Evolutionary conservation across 1,140 invertebrate genomes (phyloP).

Genomic region (Atta texana): DNA sequence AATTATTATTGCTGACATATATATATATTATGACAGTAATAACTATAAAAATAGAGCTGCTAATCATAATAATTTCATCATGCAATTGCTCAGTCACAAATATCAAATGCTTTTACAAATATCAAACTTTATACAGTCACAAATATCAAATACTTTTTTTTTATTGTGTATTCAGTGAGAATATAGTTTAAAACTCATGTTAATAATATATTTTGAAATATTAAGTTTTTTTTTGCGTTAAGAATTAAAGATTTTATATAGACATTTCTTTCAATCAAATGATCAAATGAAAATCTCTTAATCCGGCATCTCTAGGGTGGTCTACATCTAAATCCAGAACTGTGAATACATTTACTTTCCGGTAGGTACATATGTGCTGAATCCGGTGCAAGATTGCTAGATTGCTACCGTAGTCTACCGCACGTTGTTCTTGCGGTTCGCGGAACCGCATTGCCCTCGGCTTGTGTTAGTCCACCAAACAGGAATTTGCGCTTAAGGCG

Average conservation of each 20-base stretch:
- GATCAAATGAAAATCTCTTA: background rate
- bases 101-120: too few species aligned
- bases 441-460: conserved; percentile 69
- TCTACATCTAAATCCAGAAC: conserved; percentile 3
- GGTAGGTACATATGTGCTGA: conserved; percentile 28
- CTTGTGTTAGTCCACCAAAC: conserved; percentile 69
- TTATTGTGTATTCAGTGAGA: background rate
- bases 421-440: conserved; percentile 76
- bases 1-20: too few species aligned
- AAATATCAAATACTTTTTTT: too few species aligned
- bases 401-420: conserved; percentile 20
- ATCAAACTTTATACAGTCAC: too few species aligned
- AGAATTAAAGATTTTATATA: too few species aligned
- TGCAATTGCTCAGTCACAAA: too few species aligned
- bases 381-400: conserved; percentile 56
- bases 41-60: too few species aligned
- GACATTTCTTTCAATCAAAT: background rate
- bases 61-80: too few species aligned
- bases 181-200: background rate
- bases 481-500: conserved; percentile 77
- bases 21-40: too few species aligned
- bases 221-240: background rate
- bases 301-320: background rate
- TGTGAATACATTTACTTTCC: background rate
- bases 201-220: background rate